These are phyloP conservation scores for Erebia palarica DNA, from an alignment of 2,888 invertebrate species.

Conservation along the genomic window DNA sequence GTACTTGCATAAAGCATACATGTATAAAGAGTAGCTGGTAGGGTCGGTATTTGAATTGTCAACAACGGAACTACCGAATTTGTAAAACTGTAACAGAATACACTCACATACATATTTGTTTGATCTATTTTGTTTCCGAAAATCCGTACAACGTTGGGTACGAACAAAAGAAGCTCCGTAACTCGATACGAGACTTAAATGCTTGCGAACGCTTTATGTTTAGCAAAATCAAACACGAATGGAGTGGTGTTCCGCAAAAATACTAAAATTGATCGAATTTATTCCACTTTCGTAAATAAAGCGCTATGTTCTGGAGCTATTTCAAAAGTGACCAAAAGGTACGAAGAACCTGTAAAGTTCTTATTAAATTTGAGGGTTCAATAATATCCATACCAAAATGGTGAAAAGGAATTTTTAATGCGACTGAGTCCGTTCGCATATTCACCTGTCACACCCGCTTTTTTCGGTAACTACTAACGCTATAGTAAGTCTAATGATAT, in stretches of 20 bases:
- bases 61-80: slow-evolving; percentile 17
- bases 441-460: too few relatives aligned
- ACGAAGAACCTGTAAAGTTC: too few relatives aligned
- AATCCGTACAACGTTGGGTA: slow-evolving; percentile 46
- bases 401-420: too few relatives aligned
- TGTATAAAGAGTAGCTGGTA: not conserved
- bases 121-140: slow-evolving; percentile 35
- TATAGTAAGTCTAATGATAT: too few relatives aligned
- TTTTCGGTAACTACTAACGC: too few relatives aligned
- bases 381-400: too few relatives aligned
- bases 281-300: not conserved
- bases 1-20: not conserved
- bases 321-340: not conserved
- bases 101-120: slow-evolving; percentile 31
- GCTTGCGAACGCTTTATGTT: slow-evolving; percentile 77
- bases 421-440: too few relatives aligned
- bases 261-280: slow-evolving; percentile 46
- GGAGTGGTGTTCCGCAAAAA: slow-evolving; percentile 76
- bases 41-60: not conserved
- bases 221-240: slow-evolving; percentile 78
- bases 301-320: slow-evolving; percentile 22
- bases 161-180: slow-evolving; percentile 67
- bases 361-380: too few relatives aligned
- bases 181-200: slow-evolving; percentile 74
- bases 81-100: slow-evolving; percentile 28